Base-by-base conservation (phyloP, 1,140 invertebrate genomes). In the Akabosia matsudoensis region DNA sequence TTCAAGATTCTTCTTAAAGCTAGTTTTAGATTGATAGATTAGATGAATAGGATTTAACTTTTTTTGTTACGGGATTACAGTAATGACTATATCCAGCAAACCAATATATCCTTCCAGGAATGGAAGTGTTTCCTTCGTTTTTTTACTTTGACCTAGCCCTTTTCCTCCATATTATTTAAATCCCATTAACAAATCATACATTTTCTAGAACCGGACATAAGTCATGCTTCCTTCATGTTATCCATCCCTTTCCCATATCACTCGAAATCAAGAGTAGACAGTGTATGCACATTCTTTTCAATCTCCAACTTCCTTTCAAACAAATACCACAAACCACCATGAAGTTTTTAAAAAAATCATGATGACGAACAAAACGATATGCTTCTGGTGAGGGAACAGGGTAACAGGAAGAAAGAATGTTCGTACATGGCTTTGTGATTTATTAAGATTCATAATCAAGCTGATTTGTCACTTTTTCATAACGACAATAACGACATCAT, bases 391-490 rank as follows among this genome's bases (percentile, higher is more conserved):
- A 10, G 37, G 54, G 54, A 7, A 3, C 13, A 56, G n/a, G 10
- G 54, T n/a, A 56, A 56, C 54, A 56, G 54, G 54, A 56, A 56
- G 54, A 10, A 16, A 56, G 54, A 56, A 24, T 56, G 10, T 13
- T 7, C 7, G n/a, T 56, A 22, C 10, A 56, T 45, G 37, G 7
- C 18, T 56, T 56, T 56, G 54, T 45, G 54, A 56, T 56, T 56
- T 45, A 45, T 45, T 7, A 45, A 45, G 37, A 45, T 10, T 45
- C 37, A 45, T 45, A 45, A 45, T 45, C 7, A 45, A 7, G 37
- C 54, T 56, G 54, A 56, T 56, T 56, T 56, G 54, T 56, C 54
- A 45, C 37, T 45, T 45, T 45, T 45, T 45, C 18, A 45, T 45
- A 45, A 18, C 37, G 37, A 45, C 37, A 45, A 10, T 45, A n/a